Evolutionary conservation across 1,140 invertebrate species (phyloP), one percentile per base, ranked within the genome.

Genomic region (Papilio helenus): DNA sequence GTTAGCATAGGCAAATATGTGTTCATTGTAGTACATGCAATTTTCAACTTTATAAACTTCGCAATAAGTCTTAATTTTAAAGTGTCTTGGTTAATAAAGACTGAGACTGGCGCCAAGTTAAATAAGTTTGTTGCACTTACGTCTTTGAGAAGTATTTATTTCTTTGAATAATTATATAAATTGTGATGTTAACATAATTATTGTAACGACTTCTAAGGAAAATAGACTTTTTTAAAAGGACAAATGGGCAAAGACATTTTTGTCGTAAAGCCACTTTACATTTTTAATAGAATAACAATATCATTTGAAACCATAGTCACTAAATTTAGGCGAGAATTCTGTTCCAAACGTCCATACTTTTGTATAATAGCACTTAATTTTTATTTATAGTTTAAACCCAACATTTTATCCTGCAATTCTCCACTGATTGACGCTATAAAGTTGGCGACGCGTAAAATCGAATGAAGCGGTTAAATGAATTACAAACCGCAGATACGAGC

Each of bases 101-200:
- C 12, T 23, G 4, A 44, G 72, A 44, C 72, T 74, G 72, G 72
- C 72, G 72, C 72, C 72, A 74, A 49, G 72, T 49, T 44, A 74
- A 74, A 42, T 74, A 74, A 74, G 72, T 74, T 74, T 74, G 72
- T 74, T 74, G 72, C 72, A 74, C 72, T 49, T 46, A 74, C n/a
- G 20, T n/a, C 72, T 44, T 44, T 46, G 44, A 46, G 10, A 23
- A 39, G 34, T 39, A 23, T 72, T 42, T 46, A 73, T 73, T 46
- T 46, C n/a, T 73, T 73, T 74, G 72, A 74, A 74, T 74, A 46
- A 46, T 73, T 73, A 73, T 73, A 73, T 51, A 74, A 74, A 74
- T 74, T 74, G 10, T 16, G 9, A 74, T 74, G 71, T 72, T 23
- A 39, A 44, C 26, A 68, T 7, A 68, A 68, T 16, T 14, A 68